Percentiles rank a stretch among this genome's conserved stretches.
Conservation (phyloP, 2,113 vertebrate genomes). For the Raphicerus campestris region DNA sequence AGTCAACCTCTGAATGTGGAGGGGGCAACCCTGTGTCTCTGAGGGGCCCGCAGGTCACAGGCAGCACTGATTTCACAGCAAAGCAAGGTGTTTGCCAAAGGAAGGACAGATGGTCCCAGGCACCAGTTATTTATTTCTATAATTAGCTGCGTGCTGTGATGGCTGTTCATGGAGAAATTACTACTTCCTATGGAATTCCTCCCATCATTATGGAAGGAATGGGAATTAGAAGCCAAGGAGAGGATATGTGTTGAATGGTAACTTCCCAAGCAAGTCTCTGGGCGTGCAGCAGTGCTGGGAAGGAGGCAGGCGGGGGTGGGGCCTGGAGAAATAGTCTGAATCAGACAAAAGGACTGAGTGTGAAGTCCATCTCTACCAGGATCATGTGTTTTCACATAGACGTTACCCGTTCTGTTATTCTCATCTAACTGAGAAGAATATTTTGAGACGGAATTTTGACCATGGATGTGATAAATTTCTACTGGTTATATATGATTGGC, state of each 20-base stretch:
- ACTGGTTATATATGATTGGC: neutral
- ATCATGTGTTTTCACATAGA: neutral
- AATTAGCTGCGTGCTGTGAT: constrained; percentile 80
- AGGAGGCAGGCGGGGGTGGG: neutral
- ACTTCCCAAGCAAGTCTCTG: neutral
- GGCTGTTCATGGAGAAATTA: constrained; percentile 75
- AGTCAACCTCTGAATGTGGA: constrained; percentile 17
- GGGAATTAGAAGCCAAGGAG: neutral
- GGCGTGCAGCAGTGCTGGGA: neutral
- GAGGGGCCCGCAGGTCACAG: constrained; percentile 59
- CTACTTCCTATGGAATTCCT: constrained; percentile 70
- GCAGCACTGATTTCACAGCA: constrained; percentile 73
- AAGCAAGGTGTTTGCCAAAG: constrained; percentile 73
- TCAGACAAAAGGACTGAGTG: neutral
- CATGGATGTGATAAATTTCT: neutral
- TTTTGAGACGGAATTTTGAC: neutral
- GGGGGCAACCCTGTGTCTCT: constrained; percentile 50
- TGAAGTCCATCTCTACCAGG: neutral
- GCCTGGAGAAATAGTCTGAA: neutral
- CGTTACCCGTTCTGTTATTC: neutral
- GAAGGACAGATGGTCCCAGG: constrained; percentile 83
- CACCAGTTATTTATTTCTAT: constrained; percentile 84
- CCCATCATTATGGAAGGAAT: neutral
- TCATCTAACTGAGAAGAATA: neutral
- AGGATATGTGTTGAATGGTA: neutral